These are phyloP conservation scores for Distichodus sexfasciatus DNA, from an alignment of 2,797 vertebrate genomes.

Conservation along the genomic window DNA sequence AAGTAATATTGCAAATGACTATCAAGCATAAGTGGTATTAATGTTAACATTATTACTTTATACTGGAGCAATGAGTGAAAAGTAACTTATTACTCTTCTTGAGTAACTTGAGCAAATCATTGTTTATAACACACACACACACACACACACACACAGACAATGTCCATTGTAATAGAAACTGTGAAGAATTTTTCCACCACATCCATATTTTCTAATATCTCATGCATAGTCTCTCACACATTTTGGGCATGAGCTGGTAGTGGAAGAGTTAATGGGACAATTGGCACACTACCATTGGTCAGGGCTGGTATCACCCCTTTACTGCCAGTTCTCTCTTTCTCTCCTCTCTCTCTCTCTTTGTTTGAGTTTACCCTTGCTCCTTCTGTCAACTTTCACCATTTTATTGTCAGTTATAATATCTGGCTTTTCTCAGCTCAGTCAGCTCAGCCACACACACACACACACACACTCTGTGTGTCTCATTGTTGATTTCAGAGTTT, in stretches of 20 bases:
- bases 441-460: neutral
- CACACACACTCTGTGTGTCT: neutral
- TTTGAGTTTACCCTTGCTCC: neutral
- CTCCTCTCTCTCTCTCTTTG: conserved; percentile 3
- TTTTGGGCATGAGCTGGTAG: neutral
- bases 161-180: too few relatives aligned
- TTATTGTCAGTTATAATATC: conserved; percentile 3
- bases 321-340: neutral
- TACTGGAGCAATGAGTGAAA: too few relatives aligned
- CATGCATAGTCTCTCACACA: neutral
- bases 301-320: too few relatives aligned
- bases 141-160: neutral
- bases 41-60: too few relatives aligned
- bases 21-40: too few relatives aligned
- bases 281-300: neutral
- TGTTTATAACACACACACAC: neutral
- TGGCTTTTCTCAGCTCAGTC: neutral
- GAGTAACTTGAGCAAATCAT: too few relatives aligned
- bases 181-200: too few relatives aligned
- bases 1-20: too few relatives aligned
- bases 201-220: neutral
- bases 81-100: too few relatives aligned
- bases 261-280: neutral
- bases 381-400: neutral
- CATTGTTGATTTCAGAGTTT: neutral